Percentiles rank a stretch among this genome's conserved stretches.
Conservation (phyloP, 2,113 vertebrate genomes). For the Anarrhichthys ocellatus region DNA sequence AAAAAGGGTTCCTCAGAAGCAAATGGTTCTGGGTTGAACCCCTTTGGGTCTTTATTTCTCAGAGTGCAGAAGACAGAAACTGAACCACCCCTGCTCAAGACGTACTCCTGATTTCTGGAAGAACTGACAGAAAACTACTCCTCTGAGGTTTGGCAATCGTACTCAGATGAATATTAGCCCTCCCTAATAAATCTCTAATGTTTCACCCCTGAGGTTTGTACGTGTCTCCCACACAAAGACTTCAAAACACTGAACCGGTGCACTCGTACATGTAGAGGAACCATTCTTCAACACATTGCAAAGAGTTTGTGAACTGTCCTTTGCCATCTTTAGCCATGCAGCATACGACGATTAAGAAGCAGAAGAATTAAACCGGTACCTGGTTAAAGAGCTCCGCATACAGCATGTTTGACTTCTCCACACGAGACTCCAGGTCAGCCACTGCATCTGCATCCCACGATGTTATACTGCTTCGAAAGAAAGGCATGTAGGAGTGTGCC, state of each 20-base stretch:
- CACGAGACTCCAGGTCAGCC: conserved; percentile 62
- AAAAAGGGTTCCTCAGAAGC: too few relatives aligned
- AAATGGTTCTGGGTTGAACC: too few relatives aligned
- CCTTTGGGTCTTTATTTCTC: too few relatives aligned
- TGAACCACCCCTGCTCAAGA: not conserved
- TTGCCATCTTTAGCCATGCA: not conserved
- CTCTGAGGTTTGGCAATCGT: conserved; percentile 13
- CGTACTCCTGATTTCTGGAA: not conserved
- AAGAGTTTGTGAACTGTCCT: not conserved
- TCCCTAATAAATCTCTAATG: conserved; percentile 24
- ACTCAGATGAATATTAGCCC: conserved; percentile 6
- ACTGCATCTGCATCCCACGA: conserved; percentile 62
- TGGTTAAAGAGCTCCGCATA: conserved; percentile 69
- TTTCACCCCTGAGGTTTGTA: conserved; percentile 26
- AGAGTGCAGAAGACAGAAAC: not conserved
- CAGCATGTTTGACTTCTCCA: conserved; percentile 64
- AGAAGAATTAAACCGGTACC: conserved; percentile 45
- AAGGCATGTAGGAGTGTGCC: not conserved
- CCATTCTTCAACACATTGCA: not conserved
- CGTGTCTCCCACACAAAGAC: conserved; percentile 4
- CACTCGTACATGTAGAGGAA: not conserved
- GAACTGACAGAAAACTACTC: not conserved
- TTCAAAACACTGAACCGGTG: not conserved
- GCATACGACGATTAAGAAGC: not conserved
- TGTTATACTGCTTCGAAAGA: conserved; percentile 20